phyloP scores from a whole-genome alignment of 1,140 invertebrate genomes.

The Meloidogyne floridensis region DNA sequence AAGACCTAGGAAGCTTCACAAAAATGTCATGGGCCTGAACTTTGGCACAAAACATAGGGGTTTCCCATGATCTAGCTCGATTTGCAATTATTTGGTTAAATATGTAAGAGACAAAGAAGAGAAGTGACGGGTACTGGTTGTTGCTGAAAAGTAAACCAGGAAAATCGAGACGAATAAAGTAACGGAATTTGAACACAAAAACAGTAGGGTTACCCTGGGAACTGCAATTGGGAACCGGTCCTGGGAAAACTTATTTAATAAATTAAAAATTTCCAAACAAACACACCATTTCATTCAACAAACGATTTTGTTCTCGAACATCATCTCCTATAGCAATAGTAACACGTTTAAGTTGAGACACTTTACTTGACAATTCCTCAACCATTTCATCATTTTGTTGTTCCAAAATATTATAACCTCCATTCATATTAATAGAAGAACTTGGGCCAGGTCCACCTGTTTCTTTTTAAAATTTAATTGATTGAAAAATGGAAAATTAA shows the following conservation, averaged over 20 bases:
- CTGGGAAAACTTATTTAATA: background rate
- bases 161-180: no score
- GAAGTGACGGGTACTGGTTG: no score
- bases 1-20: no score
- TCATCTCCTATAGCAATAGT: constrained; percentile 63
- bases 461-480: background rate
- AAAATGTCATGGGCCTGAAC: no score
- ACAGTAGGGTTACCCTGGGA: no score
- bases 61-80: no score
- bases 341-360: constrained; percentile 50
- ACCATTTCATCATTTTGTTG: constrained; percentile 60
- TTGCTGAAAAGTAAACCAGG: no score
- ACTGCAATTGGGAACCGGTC: no score
- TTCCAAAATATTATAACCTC: constrained; percentile 44
- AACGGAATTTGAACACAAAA: no score
- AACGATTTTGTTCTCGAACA: constrained; percentile 61
- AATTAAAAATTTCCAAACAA: background rate
- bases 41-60: no score
- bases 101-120: no score
- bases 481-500: background rate
- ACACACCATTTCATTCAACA: constrained; percentile 54
- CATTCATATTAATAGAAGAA: constrained; percentile 22
- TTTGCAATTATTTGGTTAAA: no score
- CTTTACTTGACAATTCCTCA: constrained; percentile 52
- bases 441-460: constrained; percentile 14